These are phyloP conservation scores for Crotalus viridis DNA, from an alignment of 2,113 vertebrate species.

Conservation along the genomic window DNA sequence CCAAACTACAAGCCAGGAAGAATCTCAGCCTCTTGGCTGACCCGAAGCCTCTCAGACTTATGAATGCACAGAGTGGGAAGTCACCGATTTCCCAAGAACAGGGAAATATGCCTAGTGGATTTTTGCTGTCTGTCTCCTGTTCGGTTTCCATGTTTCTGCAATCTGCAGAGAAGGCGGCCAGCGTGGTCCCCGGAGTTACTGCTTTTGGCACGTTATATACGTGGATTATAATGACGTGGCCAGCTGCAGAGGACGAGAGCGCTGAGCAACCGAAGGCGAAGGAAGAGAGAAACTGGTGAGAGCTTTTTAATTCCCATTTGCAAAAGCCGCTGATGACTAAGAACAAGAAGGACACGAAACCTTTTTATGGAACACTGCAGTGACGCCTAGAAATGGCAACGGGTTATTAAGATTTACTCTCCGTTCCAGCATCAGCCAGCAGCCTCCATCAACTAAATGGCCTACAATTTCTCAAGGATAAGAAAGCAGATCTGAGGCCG, in stretches of 20 bases:
- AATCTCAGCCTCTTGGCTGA: not conserved
- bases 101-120: not conserved
- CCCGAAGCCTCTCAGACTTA: not conserved
- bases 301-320: not conserved
- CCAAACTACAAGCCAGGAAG: not conserved
- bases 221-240: slow-evolving; percentile 31
- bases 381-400: not conserved
- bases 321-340: not conserved
- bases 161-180: not conserved
- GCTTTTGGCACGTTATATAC: slow-evolving; percentile 35
- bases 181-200: slow-evolving; percentile 25
- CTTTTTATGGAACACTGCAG: not conserved
- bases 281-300: not conserved
- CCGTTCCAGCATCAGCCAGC: not conserved
- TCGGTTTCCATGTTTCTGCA: slow-evolving; percentile 15
- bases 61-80: not conserved
- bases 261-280: not conserved
- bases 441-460: not conserved
- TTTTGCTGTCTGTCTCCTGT: not conserved
- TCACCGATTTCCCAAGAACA: not conserved
- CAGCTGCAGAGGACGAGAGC: not conserved
- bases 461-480: not conserved
- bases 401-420: not conserved
- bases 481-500: not conserved
- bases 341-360: accelerated